Evolutionary conservation across 2,888 invertebrate species (phyloP).

Genomic region (Dryobota labecula): DNA sequence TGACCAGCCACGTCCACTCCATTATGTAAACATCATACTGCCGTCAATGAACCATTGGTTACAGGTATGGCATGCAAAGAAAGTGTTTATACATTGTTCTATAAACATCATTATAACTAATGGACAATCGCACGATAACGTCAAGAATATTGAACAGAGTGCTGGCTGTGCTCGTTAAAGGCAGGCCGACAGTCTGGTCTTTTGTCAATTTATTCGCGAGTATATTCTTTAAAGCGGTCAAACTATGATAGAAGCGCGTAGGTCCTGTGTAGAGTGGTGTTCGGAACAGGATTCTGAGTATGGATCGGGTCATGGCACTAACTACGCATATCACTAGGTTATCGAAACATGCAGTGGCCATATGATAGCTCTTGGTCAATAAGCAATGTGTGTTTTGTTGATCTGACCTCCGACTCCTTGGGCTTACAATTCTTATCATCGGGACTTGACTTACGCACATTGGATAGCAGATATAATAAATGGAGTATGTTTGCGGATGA

Average conservation of each 20-base stretch:
- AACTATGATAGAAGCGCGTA: constrained; percentile 51
- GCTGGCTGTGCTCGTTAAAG: constrained; percentile 66
- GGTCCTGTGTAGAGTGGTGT: constrained; percentile 68
- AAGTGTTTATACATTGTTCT: constrained; percentile 78
- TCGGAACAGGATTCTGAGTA: constrained; percentile 70
- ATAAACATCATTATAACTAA: constrained; percentile 83
- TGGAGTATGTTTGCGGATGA: constrained; percentile 85
- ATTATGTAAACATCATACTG: constrained; percentile 54
- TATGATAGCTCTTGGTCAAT: constrained; percentile 82
- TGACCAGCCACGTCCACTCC: constrained; percentile 36
- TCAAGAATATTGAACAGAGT: constrained; percentile 74
- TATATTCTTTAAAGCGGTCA: constrained; percentile 36
- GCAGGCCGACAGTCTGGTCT: constrained; percentile 38
- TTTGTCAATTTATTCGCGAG: constrained; percentile 49
- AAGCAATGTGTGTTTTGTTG: constrained; percentile 82
- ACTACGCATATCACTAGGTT: constrained; percentile 78
- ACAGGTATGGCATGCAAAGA: constrained; percentile 72
- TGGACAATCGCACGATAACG: constrained; percentile 78
- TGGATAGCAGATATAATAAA: constrained; percentile 89
- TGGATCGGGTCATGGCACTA: constrained; percentile 78
- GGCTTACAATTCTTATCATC: constrained; percentile 82
- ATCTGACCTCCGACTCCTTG: constrained; percentile 81
- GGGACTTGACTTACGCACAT: constrained; percentile 82
- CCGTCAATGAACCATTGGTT: constrained; percentile 54
- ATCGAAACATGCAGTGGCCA: constrained; percentile 84